Evolutionary conservation across 53 echinoderm and acorn worm species (phyloP).

Genomic region (Temnopleurus reevesii): DNA sequence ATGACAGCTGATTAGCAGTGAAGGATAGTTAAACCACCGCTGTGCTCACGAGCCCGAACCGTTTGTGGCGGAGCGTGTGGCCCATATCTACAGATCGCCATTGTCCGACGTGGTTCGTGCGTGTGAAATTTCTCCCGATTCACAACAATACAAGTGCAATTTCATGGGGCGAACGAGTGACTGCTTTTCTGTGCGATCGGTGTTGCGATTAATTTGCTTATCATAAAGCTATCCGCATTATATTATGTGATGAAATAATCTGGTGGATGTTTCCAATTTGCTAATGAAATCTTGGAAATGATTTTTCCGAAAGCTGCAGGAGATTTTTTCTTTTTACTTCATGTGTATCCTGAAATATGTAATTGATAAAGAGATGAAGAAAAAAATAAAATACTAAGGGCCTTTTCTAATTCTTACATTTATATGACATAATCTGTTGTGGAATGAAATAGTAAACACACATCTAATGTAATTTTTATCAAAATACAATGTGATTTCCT

Average conservation of each 20-base stretch:
- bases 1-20: slow-evolving; percentile 40
- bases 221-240: slow-evolving; percentile 31
- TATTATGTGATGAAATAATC: slow-evolving; percentile 21
- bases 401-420: too few relatives aligned
- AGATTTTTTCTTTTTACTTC: not conserved
- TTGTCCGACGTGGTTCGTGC: slow-evolving; percentile 50
- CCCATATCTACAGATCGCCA: slow-evolving; percentile 33
- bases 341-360: too few relatives aligned
- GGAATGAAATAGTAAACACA: too few relatives aligned
- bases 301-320: not conserved
- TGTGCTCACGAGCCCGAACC: slow-evolving; percentile 49
- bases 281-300: slow-evolving; percentile 33
- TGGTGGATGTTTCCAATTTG: slow-evolving; percentile 39
- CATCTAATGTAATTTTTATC: too few relatives aligned
- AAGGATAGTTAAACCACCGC: slow-evolving; percentile 48
- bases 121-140: slow-evolving; percentile 50
- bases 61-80: slow-evolving; percentile 52
- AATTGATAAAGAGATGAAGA: too few relatives aligned
- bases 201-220: slow-evolving; percentile 60
- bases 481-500: not conserved
- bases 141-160: slow-evolving; percentile 30
- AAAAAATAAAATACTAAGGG: too few relatives aligned
- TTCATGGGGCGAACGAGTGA: slow-evolving; percentile 30
- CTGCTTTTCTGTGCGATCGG: slow-evolving; percentile 38
- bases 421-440: too few relatives aligned